phyloP scores from a whole-genome alignment of 2,113 vertebrate genomes.

The Sapajus apella region DNA sequence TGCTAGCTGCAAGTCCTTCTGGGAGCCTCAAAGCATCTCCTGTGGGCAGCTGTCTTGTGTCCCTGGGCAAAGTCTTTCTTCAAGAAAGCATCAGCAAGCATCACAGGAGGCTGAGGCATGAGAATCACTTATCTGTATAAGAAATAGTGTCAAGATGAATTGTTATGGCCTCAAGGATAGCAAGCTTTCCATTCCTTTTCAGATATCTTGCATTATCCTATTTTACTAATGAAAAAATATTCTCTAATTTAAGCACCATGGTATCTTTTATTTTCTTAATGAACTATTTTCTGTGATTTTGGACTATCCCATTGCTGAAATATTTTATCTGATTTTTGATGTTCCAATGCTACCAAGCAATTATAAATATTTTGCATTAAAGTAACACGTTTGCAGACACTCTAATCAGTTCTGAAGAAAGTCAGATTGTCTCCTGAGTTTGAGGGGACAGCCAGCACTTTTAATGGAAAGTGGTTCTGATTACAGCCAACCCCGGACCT shows the following conservation, averaged over 20 bases:
- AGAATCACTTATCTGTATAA: too few species aligned
- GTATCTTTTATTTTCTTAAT: neutral
- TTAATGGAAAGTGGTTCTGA: neutral
- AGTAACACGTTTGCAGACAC: neutral
- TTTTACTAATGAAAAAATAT: neutral
- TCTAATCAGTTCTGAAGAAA: neutral
- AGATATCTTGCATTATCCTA: neutral
- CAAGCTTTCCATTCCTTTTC: neutral
- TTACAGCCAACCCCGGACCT: neutral
- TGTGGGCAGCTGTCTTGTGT: neutral
- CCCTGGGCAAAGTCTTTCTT: neutral
- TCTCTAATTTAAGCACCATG: neutral
- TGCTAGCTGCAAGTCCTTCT: rapidly evolving
- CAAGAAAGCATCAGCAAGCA: neutral
- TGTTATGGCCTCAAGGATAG: neutral
- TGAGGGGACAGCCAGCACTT: neutral
- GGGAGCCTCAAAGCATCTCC: neutral
- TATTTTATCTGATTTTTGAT: neutral
- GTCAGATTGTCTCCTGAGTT: neutral
- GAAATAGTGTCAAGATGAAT: too few species aligned
- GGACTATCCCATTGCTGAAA: neutral
- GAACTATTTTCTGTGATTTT: neutral
- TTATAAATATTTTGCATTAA: neutral
- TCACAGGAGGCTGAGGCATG: too few species aligned
- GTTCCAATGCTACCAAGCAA: neutral